phyloP scores from a whole-genome alignment of 2,888 invertebrate genomes.

The Chalcosyrphus nemorum region DNA sequence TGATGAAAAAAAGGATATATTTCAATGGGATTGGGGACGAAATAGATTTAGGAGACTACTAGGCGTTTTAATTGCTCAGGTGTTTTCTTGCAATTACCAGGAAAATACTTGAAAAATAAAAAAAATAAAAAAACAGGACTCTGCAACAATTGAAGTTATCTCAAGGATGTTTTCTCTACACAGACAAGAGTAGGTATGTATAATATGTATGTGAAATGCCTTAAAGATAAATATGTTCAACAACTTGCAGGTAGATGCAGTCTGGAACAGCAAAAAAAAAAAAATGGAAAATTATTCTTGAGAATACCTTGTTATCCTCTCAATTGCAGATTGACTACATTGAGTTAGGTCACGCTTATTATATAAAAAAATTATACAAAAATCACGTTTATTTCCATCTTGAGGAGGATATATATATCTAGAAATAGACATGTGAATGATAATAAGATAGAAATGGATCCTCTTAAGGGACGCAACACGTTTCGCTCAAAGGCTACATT shows the following conservation, averaged over 20 bases:
- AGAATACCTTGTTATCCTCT: constrained; percentile 43
- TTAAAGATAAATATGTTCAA: constrained; percentile 52
- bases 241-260: constrained; percentile 38
- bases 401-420: neutral
- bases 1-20: neutral
- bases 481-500: constrained; percentile 57
- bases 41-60: neutral
- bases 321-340: constrained; percentile 62
- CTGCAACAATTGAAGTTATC: constrained; percentile 4
- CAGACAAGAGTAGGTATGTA: neutral
- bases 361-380: constrained; percentile 35
- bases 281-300: neutral
- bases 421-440: constrained; percentile 28
- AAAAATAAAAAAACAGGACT: no score
- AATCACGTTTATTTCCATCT: constrained; percentile 65
- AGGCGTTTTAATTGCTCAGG: neutral
- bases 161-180: neutral
- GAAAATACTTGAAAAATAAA: constrained; percentile 30
- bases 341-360: constrained; percentile 60
- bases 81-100: constrained; percentile 4
- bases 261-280: no score
- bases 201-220: constrained; percentile 40
- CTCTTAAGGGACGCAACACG: constrained; percentile 62
- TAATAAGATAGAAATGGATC: constrained; percentile 52
- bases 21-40: neutral